Evolutionary conservation across 2,888 invertebrate genomes (phyloP), one percentile per base, ranked within the genome.

Genomic region (Tolmerus cingulatus): DNA sequence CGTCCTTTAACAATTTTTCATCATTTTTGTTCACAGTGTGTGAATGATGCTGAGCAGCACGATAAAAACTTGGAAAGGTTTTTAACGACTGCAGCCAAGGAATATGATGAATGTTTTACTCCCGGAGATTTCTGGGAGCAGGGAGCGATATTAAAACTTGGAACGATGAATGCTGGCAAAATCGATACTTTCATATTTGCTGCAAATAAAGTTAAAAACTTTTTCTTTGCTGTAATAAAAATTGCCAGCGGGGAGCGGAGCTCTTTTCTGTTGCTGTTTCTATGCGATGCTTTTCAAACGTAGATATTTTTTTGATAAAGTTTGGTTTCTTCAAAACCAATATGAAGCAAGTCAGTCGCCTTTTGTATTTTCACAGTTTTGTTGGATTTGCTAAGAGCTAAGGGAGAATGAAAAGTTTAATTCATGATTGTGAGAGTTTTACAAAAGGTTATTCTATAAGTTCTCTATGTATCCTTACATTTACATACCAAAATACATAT

Each of bases 61-160:
- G 79, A 79, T 79, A 79, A 79, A 79, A 79, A 79, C 79, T 79
- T 79, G 79, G 79, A 79, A 46, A 46, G 79, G 79, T 79, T 79
- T 79, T 79, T 79, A 79, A 79, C 79, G 79, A 79, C 79, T 79
- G 79, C 51, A 79, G 51, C 79, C 79, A 79, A 79, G 79, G 79
- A 23, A 40, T 79, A 79, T 79, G 79, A 79, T 79, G 79, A 79
- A 79, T 79, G 79, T 79, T 9, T 43, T 66, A 66, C 66, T 66
- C 66, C 66, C 12, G 12, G 16, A 79, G 79, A 37, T 37, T 37
- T 76, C 76, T 79, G 46, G 51, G 66, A 66, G 27, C 9, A 27
- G 23, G 66, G 27, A 27, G 66, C 12, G 51, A 40, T 40, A 51
- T 79, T 79, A 79, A 79, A 79, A 79, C 27, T 46, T 79, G 23